phyloP scores from a whole-genome alignment of 2,113 vertebrate species.

The Gnathonemus echidnorhynchus region DNA sequence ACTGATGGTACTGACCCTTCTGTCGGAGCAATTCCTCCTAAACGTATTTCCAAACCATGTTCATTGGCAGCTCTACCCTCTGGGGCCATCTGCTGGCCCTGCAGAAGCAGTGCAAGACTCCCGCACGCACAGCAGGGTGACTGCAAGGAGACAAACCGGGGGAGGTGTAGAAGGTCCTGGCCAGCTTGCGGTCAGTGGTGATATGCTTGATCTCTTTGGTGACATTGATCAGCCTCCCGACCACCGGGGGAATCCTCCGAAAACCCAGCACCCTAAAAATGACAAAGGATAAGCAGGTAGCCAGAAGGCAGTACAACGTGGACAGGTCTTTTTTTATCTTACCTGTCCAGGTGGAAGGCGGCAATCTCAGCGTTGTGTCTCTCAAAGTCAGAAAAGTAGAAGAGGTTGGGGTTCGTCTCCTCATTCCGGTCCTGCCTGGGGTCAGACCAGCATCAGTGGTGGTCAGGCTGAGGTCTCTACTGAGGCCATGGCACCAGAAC shows the following conservation, averaged over 20 bases:
- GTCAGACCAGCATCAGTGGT: background rate
- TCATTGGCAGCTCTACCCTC: background rate
- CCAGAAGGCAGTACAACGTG: background rate
- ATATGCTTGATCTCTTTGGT: constrained; percentile 70
- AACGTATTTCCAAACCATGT: background rate
- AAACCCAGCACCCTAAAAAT: constrained; percentile 67
- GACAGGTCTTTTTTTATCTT: background rate
- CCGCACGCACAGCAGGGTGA: background rate
- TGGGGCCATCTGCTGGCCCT: background rate
- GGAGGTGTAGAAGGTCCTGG: constrained; percentile 71
- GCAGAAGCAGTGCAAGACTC: background rate
- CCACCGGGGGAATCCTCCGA: constrained; percentile 65
- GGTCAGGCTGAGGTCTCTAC: background rate
- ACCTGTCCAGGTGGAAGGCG: constrained; percentile 80
- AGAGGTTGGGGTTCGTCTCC: constrained; percentile 72
- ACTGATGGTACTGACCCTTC: background rate
- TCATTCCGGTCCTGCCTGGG: constrained; percentile 67
- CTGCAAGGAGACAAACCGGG: constrained; percentile 49
- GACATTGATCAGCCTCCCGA: constrained; percentile 67
- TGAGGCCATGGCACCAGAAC: background rate
- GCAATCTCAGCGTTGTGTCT: constrained; percentile 75
- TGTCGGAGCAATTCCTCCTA: background rate
- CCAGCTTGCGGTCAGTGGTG: constrained; percentile 71
- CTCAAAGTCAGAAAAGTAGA: constrained; percentile 83
- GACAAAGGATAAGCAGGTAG: background rate